A percentile compares a stretch with the other conserved stretches of the same genome.
These are phyloP conservation scores for Drosophila leonis DNA, from an alignment of 2,888 invertebrate genomes.

Conservation along the genomic window DNA sequence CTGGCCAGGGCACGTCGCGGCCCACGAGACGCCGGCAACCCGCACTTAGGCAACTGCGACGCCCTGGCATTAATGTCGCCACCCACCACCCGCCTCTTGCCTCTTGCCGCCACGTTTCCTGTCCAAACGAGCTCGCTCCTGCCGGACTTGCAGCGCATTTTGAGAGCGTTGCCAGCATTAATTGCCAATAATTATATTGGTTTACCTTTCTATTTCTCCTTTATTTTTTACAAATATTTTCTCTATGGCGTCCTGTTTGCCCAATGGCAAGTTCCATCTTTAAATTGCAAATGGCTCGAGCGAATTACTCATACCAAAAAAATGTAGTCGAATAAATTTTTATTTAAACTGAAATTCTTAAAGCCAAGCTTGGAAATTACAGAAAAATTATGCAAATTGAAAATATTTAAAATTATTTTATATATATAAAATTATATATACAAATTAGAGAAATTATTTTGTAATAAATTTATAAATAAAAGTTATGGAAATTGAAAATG, in stretches of 20 bases:
- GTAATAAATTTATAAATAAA: no score
- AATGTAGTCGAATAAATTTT: neutral
- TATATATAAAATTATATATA: no score
- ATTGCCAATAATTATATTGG: conserved; percentile 85
- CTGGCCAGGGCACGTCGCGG: conserved; percentile 66
- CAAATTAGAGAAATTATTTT: no score
- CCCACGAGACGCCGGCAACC: conserved; percentile 60
- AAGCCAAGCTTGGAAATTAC: neutral
- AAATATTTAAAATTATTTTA: no score
- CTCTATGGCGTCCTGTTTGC: conserved; percentile 20
- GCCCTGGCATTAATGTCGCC: conserved; percentile 61
- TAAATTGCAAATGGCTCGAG: conserved; percentile 20
- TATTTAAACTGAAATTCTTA: neutral
- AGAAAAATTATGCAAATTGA: neutral
- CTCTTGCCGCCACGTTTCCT: conserved; percentile 2
- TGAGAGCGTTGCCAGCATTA: conserved; percentile 80
- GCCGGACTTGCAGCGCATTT: conserved; percentile 51
- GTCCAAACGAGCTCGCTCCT: conserved; percentile 23
- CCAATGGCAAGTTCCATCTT: conserved; percentile 15
- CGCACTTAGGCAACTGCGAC: conserved; percentile 59
- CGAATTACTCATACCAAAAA: neutral
- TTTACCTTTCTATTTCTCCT: conserved; percentile 67
- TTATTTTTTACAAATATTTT: conserved; percentile 37
- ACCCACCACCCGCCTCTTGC: neutral
- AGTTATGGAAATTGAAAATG: no score